Conservation (phyloP, 1,140 invertebrate genomes). For the Paraescarpia echinospica region DNA sequence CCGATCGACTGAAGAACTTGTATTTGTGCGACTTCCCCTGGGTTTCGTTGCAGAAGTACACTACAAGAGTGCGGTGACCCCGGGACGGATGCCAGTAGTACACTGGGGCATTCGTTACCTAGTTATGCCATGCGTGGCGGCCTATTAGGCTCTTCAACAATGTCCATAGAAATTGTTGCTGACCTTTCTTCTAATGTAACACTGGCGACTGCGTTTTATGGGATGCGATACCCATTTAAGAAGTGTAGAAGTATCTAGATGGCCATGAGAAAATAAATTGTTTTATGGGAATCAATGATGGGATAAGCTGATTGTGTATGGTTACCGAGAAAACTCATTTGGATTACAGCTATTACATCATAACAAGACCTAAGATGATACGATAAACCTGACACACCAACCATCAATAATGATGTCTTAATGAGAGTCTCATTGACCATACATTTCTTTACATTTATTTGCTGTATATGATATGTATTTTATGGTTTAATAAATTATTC, state of each 20-base stretch:
- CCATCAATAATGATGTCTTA: too few relatives aligned
- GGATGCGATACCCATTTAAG: neutral
- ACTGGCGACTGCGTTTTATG: neutral
- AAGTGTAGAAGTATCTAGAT: neutral
- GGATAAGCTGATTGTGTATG: neutral
- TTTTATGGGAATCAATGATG: neutral
- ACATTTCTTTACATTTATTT: too few relatives aligned
- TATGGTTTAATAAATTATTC: too few relatives aligned
- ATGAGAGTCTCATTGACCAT: too few relatives aligned
- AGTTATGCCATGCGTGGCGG: neutral
- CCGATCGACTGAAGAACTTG: neutral
- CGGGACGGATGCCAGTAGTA: neutral
- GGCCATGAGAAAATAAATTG: neutral
- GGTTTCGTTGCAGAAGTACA: neutral
- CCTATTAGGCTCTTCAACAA: neutral
- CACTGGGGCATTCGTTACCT: neutral
- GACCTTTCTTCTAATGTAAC: neutral
- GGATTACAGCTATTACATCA: neutral
- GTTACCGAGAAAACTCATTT: neutral
- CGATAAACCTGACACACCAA: neutral
- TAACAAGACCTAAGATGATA: neutral
- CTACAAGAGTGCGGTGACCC: neutral
- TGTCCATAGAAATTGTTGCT: neutral
- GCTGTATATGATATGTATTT: too few relatives aligned
- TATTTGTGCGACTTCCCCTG: too few relatives aligned